Conservation (phyloP, 2,113 vertebrate species). For the Conger conger region DNA sequence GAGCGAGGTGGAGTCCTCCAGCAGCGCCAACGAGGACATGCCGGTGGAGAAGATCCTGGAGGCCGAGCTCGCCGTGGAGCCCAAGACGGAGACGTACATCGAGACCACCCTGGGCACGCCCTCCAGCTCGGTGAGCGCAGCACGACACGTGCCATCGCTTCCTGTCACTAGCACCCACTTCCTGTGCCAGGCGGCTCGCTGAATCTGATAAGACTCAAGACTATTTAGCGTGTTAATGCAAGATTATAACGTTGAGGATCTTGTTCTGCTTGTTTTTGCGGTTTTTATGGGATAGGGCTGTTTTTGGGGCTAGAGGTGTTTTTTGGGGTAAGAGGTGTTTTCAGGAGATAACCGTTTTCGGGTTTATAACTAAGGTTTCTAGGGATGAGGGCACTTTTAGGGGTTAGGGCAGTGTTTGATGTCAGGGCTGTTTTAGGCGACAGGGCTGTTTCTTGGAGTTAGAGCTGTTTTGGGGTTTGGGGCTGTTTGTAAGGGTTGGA, state of each 20-base stretch:
- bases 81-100: slow-evolving; percentile 96
- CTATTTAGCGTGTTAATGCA: neutral
- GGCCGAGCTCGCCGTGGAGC: slow-evolving; percentile 92
- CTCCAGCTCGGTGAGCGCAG: slow-evolving; percentile 87
- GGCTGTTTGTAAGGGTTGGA: neutral
- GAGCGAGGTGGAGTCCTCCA: slow-evolving; percentile 90
- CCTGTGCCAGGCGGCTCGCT: neutral
- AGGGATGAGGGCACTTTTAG: no score
- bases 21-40: slow-evolving; percentile 95
- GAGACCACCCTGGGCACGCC: slow-evolving; percentile 87
- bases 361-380: no score
- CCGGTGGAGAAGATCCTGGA: slow-evolving; percentile 98
- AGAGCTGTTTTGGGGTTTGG: no score
- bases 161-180: neutral
- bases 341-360: no score
- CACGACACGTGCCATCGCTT: neutral
- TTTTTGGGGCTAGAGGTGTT: neutral
- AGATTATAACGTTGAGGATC: neutral
- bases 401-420: no score
- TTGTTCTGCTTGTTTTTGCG: neutral
- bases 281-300: neutral
- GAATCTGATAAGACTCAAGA: neutral
- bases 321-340: no score
- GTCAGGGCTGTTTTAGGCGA: no score
- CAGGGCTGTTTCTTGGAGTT: no score